A percentile compares a stretch with the other conserved stretches of the same genome.
Evolutionary conservation across 2,797 vertebrate species (phyloP).

Genomic region (Notamacropus eugenii): DNA sequence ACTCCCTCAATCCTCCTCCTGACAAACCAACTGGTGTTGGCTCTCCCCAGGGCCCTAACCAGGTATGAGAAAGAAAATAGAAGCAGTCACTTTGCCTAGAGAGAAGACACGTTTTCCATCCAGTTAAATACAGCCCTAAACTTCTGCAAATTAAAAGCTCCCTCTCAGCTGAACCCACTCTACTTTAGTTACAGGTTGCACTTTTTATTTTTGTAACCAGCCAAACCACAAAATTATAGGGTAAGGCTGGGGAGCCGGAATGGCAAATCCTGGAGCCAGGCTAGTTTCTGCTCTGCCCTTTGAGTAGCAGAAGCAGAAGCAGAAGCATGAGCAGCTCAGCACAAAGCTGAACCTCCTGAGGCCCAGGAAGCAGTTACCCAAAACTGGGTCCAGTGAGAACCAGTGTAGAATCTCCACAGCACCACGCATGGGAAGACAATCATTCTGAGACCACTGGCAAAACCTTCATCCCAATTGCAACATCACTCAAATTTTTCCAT

Average conservation of each 20-base stretch:
- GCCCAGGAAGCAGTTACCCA: slow-evolving; percentile 24
- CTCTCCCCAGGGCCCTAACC: slow-evolving; percentile 4
- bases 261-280: slow-evolving; percentile 70
- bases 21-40: neutral
- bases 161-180: slow-evolving; percentile 78
- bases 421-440: neutral
- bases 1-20: neutral
- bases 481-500: neutral
- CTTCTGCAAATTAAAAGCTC: slow-evolving; percentile 81
- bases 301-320: slow-evolving; percentile 30
- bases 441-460: neutral
- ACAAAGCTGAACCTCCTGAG: slow-evolving; percentile 63
- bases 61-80: slow-evolving; percentile 58
- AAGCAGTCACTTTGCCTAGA: slow-evolving; percentile 25
- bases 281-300: slow-evolving; percentile 65
- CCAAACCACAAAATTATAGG: slow-evolving; percentile 81
- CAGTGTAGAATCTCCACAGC: neutral
- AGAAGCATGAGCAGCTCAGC: slow-evolving; percentile 10
- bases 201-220: slow-evolving; percentile 83
- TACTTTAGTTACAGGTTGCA: slow-evolving; percentile 80
- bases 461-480: neutral
- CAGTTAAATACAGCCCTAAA: slow-evolving; percentile 79
- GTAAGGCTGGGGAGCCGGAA: slow-evolving; percentile 57
- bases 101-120: slow-evolving; percentile 68
- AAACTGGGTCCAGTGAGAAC: neutral